A percentile compares a stretch with the other conserved stretches of the same genome.
phyloP scores from a whole-genome alignment of 30 jellyfish, hydroid and myxozoan genomes.

The Cassiopea xamachana region DNA sequence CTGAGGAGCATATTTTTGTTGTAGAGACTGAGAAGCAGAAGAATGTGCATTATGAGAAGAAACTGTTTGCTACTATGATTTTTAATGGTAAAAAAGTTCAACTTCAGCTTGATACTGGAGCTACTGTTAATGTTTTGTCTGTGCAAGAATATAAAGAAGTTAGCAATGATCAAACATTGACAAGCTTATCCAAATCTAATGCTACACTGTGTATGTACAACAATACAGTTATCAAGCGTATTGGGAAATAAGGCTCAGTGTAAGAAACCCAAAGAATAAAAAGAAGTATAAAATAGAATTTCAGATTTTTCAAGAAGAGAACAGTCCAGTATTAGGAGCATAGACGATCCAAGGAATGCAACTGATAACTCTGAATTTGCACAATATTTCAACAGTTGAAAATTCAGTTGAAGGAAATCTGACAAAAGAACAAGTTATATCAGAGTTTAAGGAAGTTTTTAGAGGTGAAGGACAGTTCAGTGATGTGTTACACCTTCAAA shows the following conservation, averaged over 20 bases:
- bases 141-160: conserved; percentile 25
- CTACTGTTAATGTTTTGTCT: conserved; percentile 38
- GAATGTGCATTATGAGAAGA: conserved; percentile 22
- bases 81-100: conserved; percentile 16
- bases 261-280: conserved; percentile 2
- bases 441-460: conserved; percentile 2
- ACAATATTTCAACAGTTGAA: background rate
- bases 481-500: background rate
- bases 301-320: conserved; percentile 9
- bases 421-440: conserved; percentile 2
- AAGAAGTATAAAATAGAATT: conserved; percentile 16
- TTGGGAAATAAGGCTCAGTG: conserved; percentile 19
- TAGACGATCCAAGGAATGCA: conserved; percentile 32
- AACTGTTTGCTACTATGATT: conserved; percentile 18
- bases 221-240: conserved; percentile 12
- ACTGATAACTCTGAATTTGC: conserved; percentile 2
- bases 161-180: conserved; percentile 16
- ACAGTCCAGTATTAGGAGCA: conserved; percentile 26
- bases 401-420: conserved; percentile 4
- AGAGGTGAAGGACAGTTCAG: background rate
- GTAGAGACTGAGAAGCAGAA: background rate
- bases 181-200: conserved; percentile 24
- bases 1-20: background rate
- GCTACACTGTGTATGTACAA: conserved; percentile 26
- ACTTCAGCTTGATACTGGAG: conserved; percentile 43